phyloP scores from a whole-genome alignment of 2,797 vertebrate genomes.

The Antennarius maculatus region DNA sequence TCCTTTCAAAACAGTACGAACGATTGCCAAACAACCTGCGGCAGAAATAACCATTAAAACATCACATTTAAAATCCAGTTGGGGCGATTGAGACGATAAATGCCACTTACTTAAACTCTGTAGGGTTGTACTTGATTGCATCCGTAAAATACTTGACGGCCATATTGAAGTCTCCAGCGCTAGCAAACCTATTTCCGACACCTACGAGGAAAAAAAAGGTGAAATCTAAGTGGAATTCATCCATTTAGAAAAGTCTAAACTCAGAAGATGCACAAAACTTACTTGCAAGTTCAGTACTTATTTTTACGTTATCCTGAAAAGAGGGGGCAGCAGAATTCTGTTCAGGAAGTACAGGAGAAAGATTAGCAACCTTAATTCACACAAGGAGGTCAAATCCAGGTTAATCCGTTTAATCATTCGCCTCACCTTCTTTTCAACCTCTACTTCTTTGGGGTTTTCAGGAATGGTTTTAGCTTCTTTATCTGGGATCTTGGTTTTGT shows the following conservation, averaged over 20 bases:
- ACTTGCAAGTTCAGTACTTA: conserved; percentile 79
- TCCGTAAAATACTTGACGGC: conserved; percentile 85
- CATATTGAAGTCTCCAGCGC: conserved; percentile 71
- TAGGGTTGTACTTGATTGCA: conserved; percentile 87
- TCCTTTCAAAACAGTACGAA: conserved; percentile 90
- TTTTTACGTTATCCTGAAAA: conserved; percentile 72
- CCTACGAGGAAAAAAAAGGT: conserved; percentile 60
- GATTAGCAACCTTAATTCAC: background rate
- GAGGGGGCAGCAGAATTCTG: conserved; percentile 43
- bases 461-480: conserved; percentile 27
- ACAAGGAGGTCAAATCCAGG: no score
- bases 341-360: background rate
- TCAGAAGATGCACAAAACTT: conserved; percentile 26
- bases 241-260: background rate
- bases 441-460: conserved; percentile 9
- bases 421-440: conserved; percentile 45
- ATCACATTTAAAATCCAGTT: no score
- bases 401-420: no score
- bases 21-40: conserved; percentile 90
- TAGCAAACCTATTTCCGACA: conserved; percentile 80
- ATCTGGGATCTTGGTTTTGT: conserved; percentile 57
- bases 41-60: background rate
- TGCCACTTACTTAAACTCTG: conserved; percentile 81
- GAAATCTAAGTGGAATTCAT: background rate
- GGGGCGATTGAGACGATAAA: no score